Base-by-base conservation (phyloP, 1,140 invertebrate genomes). In the Limonius californicus region DNA sequence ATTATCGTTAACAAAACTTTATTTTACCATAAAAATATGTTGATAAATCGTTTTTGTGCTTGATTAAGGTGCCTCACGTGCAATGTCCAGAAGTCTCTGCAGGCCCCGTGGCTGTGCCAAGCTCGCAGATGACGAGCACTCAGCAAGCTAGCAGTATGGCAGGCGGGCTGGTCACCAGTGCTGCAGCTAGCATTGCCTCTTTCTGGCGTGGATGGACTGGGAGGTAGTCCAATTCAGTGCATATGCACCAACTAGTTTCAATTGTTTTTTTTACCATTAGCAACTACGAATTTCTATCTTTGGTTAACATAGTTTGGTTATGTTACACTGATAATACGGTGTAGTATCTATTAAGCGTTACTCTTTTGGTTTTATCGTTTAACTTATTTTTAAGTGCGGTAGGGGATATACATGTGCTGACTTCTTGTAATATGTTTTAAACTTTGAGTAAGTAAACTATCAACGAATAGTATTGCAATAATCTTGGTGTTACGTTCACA, bases 171-270 rank as follows among this genome's bases (percentile, higher is more conserved):
- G 83, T 88, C 54, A 87, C 83, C 50, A 87, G 85, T 70, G 85
- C 86, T 35, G 83, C 86, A 47, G 85, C 85, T 53, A 85, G 85
- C 63, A 80, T 89, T 63, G 85, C 83, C 23, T 88, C 87, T 23
- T 81, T 88, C 61, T 87, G 85, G 86, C 79, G 85, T 66, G 86
- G 84, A n/a, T 86, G 84, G 82, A 86, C 84, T 3, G 72, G 73
- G 55, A 74, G 73, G 67, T 76, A 75, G 72, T 72, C 16, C 45
- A 19, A 3, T 21, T 50, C 35, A 2, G 2, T 6, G 35, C 4
- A 32, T 4, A 6, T 32, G 2, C 8, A 18, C 45, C 7, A 50
- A 11, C 19, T 50, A 50, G 45, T 50, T 18, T 50, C 20, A 18
- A 50, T 50, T 45, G n/a, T 50, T 50, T 21, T 19, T 19, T 11